Evolutionary conservation across 2,888 invertebrate species (phyloP).

Genomic region (Oxytorus armatus): DNA sequence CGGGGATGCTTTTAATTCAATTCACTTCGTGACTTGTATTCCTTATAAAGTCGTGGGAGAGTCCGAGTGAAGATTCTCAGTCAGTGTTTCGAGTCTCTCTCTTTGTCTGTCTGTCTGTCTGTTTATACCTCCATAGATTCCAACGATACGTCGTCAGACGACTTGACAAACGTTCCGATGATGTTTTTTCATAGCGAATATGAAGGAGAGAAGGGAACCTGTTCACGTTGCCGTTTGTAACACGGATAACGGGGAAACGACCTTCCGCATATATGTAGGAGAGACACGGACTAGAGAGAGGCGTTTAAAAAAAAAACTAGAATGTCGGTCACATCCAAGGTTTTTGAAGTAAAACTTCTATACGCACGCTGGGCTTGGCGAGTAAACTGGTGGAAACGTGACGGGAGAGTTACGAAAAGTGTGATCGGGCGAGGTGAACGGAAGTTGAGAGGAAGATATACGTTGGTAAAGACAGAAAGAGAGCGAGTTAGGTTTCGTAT

Average conservation of each 20-base stretch:
- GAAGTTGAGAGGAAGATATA: no score
- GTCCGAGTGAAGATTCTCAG: not conserved
- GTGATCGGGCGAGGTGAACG: no score
- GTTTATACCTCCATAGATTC: not conserved
- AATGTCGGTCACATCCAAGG: not conserved
- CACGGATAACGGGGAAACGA: constrained; percentile 75
- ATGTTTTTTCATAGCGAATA: constrained; percentile 56
- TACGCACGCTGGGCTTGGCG: no score
- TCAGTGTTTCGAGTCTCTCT: constrained; percentile 18
- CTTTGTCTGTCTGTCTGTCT: not conserved
- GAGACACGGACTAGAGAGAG: not conserved
- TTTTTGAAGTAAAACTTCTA: no score
- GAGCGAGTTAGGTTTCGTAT: no score
- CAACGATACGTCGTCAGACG: not conserved
- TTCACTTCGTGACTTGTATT: constrained; percentile 47
- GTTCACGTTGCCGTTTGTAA: constrained; percentile 73
- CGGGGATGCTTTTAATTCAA: constrained; percentile 50
- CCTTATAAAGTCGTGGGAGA: constrained; percentile 20
- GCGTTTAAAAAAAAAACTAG: not conserved
- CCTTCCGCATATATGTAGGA: constrained; percentile 70
- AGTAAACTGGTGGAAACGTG: no score
- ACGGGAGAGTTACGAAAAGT: no score
- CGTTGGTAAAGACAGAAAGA: no score
- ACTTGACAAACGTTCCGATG: constrained; percentile 56
- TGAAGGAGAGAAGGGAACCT: constrained; percentile 73